Percentiles rank a stretch among this genome's conserved stretches.
These are phyloP conservation scores for Tridacna crocea DNA, from an alignment of 2,888 invertebrate species.

Conservation along the genomic window DNA sequence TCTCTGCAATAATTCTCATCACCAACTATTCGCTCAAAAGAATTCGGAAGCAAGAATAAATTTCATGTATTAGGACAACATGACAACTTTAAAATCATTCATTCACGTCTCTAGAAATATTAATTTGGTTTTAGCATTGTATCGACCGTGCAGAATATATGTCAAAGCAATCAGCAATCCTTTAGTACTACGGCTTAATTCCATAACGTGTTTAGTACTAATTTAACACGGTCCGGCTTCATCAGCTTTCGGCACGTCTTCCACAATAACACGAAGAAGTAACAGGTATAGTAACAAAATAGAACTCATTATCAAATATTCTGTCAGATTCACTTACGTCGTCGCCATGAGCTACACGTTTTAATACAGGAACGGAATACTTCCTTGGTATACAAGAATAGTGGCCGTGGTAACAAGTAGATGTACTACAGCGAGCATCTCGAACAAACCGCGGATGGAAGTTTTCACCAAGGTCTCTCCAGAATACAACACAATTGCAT, in stretches of 20 bases:
- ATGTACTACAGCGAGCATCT: conserved; percentile 23
- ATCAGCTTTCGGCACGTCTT: background rate
- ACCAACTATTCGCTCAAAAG: no score
- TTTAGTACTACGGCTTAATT: no score
- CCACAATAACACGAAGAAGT: conserved; percentile 21
- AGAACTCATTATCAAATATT: conserved; percentile 10
- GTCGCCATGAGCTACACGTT: conserved; percentile 3
- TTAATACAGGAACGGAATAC: conserved; percentile 25
- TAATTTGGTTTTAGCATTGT: no score
- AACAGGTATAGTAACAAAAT: conserved; percentile 12
- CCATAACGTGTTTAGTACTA: no score
- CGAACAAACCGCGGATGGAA: conserved; percentile 38
- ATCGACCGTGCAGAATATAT: no score
- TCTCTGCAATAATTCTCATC: no score
- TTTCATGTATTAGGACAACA: no score
- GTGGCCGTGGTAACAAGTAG: conserved; percentile 38
- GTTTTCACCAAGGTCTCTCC: conserved; percentile 36
- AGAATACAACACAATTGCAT: conserved; percentile 28
- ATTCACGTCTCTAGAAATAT: no score
- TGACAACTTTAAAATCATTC: no score
- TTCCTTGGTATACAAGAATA: conserved; percentile 34
- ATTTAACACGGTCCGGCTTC: no score
- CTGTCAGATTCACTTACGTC: conserved; percentile 6
- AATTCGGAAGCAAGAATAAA: no score
- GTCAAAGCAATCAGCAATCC: no score